Conservation (phyloP, 1,140 invertebrate species). For the Cardiocondyla obscurior region DNA sequence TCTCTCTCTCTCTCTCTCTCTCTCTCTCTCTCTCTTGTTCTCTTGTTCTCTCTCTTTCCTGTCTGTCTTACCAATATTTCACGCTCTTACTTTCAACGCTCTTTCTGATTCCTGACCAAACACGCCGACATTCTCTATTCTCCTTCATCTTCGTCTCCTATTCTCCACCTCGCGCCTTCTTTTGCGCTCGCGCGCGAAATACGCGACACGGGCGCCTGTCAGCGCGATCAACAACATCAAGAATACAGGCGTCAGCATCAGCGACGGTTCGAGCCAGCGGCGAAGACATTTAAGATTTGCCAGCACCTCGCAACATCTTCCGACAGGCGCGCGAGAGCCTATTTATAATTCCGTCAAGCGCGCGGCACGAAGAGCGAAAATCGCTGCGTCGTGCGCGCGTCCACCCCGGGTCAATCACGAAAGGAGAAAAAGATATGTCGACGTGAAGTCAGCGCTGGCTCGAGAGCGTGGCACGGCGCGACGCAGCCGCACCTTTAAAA, state of each 20-base stretch:
- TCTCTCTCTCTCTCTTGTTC: conserved; percentile 4
- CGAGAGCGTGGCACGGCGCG: conserved; percentile 12
- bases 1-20: conserved; percentile 16
- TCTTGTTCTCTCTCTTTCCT: not conserved
- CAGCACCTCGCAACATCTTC: conserved; percentile 63
- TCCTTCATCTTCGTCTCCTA: not conserved
- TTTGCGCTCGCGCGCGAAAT: conserved; percentile 5
- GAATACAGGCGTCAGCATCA: conserved; percentile 33
- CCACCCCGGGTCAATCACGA: conserved; percentile 57
- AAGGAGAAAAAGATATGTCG: conserved; percentile 4
- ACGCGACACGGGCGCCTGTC: conserved; percentile 3
- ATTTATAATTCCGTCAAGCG: conserved; percentile 67
- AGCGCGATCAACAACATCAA: conserved; percentile 5
- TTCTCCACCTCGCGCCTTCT: conserved; percentile 22
- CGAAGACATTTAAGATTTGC: conserved; percentile 51
- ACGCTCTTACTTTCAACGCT: conserved; percentile 5
- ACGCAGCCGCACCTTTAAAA: conserved; percentile 28
- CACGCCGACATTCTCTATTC: conserved; percentile 11
- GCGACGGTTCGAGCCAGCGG: conserved; percentile 33
- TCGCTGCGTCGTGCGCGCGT: conserved; percentile 47
- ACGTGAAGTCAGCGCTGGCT: conserved; percentile 10
- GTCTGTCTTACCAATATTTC: conserved; percentile 9
- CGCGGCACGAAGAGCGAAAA: conserved; percentile 56
- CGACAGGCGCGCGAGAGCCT: conserved; percentile 60
- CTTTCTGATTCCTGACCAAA: not conserved